Evolutionary conservation across 2,113 vertebrate genomes (phyloP), one percentile per base, ranked within the genome.

Genomic region (Edolisoma coerulescens): DNA sequence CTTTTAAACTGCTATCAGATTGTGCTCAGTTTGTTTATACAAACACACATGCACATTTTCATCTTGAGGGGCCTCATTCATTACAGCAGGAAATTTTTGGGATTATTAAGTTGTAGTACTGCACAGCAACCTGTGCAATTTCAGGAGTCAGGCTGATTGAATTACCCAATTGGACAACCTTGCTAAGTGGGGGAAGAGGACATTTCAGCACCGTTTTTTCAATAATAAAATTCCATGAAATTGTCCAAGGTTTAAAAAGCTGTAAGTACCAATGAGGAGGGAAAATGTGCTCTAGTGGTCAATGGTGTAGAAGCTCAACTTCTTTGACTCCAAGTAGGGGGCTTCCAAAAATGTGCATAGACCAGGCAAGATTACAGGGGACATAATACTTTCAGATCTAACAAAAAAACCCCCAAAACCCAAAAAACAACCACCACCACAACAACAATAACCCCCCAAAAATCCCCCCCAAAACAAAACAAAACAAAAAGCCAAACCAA

Each of bases 121-220:
- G 57, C 65, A 49, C 22, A 76, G 60, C 24, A 94, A 90, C 71
- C 84, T 93, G 45, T 54, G n/a, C 89, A 76, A 37, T 93, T 95
- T 96, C 92, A 91, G 85, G 42, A 91, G 39, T 76, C 16, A 37
- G 60, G 41, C 45, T 90, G 76, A 96, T 94, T 92, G 68, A 84
- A 83, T 96, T 96, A 96, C 52, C 32, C 69, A 42, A 22, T 95
- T 95, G 93, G 35, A 30, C 56, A 89, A 23, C n/a, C n/a, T 91
- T 13, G 17, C 52, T 81, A 68, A 90, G 28, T 13, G 9, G 33
- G 23, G 42, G 8, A 45, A 23, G 44, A 79, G 13, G 35, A 83
- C 33, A 35, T 83, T 93, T 93, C 63, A 67, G 54, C 24, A 74
- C 45, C 15, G 15, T 24, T 77, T 82, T 73, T 89, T 77, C 32